Evolutionary conservation across 2,888 invertebrate genomes (phyloP).

Genomic region (Pimpla rufipes): DNA sequence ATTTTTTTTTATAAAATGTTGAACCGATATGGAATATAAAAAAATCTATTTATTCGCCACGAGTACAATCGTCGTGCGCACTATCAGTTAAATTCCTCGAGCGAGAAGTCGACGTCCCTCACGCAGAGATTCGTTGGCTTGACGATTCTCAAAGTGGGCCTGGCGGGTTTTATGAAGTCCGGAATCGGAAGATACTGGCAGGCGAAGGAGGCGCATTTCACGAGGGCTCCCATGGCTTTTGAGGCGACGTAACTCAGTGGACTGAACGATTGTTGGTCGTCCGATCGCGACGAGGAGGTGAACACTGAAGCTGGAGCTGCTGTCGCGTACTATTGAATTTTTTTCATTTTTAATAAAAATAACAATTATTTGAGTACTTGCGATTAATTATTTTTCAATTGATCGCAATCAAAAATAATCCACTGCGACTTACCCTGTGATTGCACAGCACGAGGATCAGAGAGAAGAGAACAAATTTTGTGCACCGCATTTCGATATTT

Average conservation of each 20-base stretch:
- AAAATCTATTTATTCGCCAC: conserved; percentile 27
- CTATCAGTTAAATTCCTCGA: conserved; percentile 59
- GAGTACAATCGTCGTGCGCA: not conserved
- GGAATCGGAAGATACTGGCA: conserved; percentile 69
- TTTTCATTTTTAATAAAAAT: too few relatives aligned
- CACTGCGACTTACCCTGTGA: conserved; percentile 34
- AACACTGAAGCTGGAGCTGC: conserved; percentile 55
- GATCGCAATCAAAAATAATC: not conserved
- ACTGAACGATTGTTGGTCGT: conserved; percentile 26
- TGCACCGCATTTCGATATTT: conserved; percentile 20
- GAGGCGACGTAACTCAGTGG: conserved; percentile 65
- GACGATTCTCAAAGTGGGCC: conserved; percentile 21
- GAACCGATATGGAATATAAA: conserved; percentile 10
- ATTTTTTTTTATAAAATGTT: not conserved
- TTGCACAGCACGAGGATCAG: conserved; percentile 11
- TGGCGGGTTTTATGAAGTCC: conserved; percentile 55
- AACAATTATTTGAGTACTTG: not conserved
- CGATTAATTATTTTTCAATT: not conserved
- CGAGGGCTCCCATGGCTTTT: conserved; percentile 64
- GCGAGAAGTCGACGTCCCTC: conserved; percentile 40
- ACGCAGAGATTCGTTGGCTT: conserved; percentile 26
- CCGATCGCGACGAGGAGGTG: conserved; percentile 11
- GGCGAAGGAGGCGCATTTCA: conserved; percentile 66
- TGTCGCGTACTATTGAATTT: conserved; percentile 44
- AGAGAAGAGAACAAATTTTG: conserved; percentile 15